Percentiles rank a stretch among this genome's conserved stretches.
Evolutionary conservation across 2,888 invertebrate genomes (phyloP).

Genomic region (Hirtodrosophila duncani): DNA sequence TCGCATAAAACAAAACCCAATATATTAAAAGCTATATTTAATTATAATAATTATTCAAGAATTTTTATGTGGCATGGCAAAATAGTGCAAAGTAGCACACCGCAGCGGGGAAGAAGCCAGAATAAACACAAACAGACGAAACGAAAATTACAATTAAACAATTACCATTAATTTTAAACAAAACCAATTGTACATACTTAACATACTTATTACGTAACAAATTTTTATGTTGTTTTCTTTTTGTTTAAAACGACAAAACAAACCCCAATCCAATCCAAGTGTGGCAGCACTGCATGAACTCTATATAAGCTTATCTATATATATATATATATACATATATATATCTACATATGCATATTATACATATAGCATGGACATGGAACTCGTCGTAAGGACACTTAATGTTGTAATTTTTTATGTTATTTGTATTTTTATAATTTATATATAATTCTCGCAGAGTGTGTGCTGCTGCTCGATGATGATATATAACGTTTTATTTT

Average conservation of each 20-base stretch:
- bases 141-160: slow-evolving; percentile 12
- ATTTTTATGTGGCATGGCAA: slow-evolving; percentile 40
- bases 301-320: slow-evolving; percentile 23
- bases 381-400: slow-evolving; percentile 31
- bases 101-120: slow-evolving; percentile 21
- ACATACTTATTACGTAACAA: slow-evolving; percentile 69
- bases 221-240: slow-evolving; percentile 55
- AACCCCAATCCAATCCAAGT: no score
- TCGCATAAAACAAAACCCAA: slow-evolving; percentile 21
- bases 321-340: slow-evolving; percentile 23
- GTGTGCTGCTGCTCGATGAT: slow-evolving; percentile 56
- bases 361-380: slow-evolving; percentile 22
- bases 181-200: slow-evolving; percentile 57
- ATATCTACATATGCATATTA: slow-evolving; percentile 20
- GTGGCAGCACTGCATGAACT: slow-evolving; percentile 51
- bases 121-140: slow-evolving; percentile 19
- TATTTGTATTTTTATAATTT: slow-evolving; percentile 66
- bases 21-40: slow-evolving; percentile 36
- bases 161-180: slow-evolving; percentile 15
- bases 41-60: slow-evolving; percentile 47
- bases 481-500: slow-evolving; percentile 60
- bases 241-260: slow-evolving; percentile 47
- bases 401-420: slow-evolving; percentile 63
- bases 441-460: slow-evolving; percentile 55
- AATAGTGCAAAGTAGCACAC: slow-evolving; percentile 13